Percentiles rank a stretch among this genome's conserved stretches.
Conservation (phyloP, 2,888 invertebrate species). For the Aethes cnicana region DNA sequence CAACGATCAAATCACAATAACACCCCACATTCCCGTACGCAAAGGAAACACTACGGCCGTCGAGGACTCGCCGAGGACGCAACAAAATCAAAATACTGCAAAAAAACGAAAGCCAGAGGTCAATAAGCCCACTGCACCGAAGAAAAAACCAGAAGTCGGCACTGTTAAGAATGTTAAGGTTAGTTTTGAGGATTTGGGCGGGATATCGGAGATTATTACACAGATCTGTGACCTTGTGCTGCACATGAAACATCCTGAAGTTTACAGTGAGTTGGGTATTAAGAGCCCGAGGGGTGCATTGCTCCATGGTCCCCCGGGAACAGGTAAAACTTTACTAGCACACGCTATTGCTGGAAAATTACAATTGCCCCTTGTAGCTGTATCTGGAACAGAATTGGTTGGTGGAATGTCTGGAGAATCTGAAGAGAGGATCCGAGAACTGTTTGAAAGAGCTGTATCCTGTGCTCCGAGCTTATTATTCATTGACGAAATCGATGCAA, state of each 20-base stretch:
- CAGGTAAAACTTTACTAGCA: slow-evolving; percentile 93
- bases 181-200: slow-evolving; percentile 90
- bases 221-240: slow-evolving; percentile 88
- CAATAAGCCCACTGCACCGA: slow-evolving; percentile 48
- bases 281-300: slow-evolving; percentile 95
- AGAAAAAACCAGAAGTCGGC: slow-evolving; percentile 63
- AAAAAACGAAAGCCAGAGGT: slow-evolving; percentile 68
- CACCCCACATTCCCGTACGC: slow-evolving; percentile 66
- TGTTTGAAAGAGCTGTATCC: slow-evolving; percentile 92
- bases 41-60: slow-evolving; percentile 52
- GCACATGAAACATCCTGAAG: slow-evolving; percentile 94
- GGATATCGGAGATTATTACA: slow-evolving; percentile 87
- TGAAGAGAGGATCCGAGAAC: slow-evolving; percentile 94
- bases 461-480: slow-evolving; percentile 93
- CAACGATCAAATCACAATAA: slow-evolving; percentile 76
- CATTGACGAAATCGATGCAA: slow-evolving; percentile 98
- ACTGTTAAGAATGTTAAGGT: slow-evolving; percentile 68
- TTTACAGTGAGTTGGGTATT: slow-evolving; percentile 92
- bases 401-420: slow-evolving; percentile 98
- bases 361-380: slow-evolving; percentile 90
- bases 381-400: slow-evolving; percentile 95
- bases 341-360: slow-evolving; percentile 93
- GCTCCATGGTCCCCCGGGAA: slow-evolving; percentile 97
- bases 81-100: slow-evolving; percentile 51
- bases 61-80: slow-evolving; percentile 50